Percentiles rank a stretch among this genome's conserved stretches.
phyloP scores from a whole-genome alignment of 2,888 invertebrate species.

The Eilema sororculum region DNA sequence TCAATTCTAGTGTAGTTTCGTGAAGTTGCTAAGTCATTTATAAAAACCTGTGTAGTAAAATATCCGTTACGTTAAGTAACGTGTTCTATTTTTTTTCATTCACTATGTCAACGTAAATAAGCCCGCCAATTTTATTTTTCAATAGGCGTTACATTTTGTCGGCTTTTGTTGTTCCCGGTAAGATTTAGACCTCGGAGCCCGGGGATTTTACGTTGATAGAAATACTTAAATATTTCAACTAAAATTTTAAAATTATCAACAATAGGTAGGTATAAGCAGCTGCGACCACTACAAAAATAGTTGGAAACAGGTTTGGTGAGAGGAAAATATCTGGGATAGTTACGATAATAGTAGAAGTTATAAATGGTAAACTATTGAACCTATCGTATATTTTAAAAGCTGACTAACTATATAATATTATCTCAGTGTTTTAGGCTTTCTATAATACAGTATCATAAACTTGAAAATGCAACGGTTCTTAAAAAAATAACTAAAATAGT shows the following conservation, averaged over 20 bases:
- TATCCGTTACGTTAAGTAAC: not conserved
- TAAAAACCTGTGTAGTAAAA: not conserved
- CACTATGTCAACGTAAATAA: too few species aligned
- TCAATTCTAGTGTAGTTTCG: not conserved
- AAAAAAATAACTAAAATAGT: not conserved
- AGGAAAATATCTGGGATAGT: constrained; percentile 14
- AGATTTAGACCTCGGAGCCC: not conserved
- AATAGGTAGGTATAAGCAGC: not conserved
- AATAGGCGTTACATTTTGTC: not conserved
- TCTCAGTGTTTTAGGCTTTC: not conserved
- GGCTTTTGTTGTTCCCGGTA: not conserved
- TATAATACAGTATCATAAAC: not conserved
- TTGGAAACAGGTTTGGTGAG: constrained; percentile 21
- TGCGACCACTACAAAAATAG: constrained; percentile 12
- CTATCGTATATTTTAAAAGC: not conserved
- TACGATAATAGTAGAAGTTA: not conserved
- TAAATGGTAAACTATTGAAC: not conserved
- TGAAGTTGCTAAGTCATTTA: not conserved
- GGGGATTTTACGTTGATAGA: not conserved
- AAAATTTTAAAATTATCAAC: not conserved
- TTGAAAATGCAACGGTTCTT: not conserved
- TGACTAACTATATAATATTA: not conserved
- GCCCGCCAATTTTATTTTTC: constrained; percentile 1
- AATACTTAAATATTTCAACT: constrained; percentile 4
- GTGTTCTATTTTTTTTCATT: not conserved